These are phyloP conservation scores for Fukomys damarensis DNA, from an alignment of 2,113 vertebrate genomes.

Conservation along the genomic window DNA sequence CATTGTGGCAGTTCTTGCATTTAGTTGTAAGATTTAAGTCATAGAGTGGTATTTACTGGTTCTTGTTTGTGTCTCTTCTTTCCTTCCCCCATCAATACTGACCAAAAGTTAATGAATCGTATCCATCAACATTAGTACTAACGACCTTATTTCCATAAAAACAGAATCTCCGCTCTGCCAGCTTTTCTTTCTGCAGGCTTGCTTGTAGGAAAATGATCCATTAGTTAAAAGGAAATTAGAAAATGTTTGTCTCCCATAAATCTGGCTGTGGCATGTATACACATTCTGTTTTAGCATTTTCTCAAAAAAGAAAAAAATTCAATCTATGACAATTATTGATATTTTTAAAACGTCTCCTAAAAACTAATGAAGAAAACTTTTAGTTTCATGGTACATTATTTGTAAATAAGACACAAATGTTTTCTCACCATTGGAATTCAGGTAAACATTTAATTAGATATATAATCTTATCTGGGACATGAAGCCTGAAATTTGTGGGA, in stretches of 20 bases:
- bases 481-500: background rate
- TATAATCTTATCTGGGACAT: background rate
- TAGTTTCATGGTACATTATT: background rate
- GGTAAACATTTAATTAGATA: background rate
- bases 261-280: background rate
- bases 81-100: background rate
- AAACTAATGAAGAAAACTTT: constrained; percentile 9
- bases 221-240: constrained; percentile 62
- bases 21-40: background rate
- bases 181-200: constrained; percentile 49
- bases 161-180: constrained; percentile 44
- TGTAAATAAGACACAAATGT: background rate
- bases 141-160: constrained; percentile 71
- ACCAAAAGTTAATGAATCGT: constrained; percentile 64
- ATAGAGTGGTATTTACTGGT: background rate
- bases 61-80: constrained; percentile 46
- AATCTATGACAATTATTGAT: background rate
- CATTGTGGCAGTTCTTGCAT: background rate
- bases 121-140: constrained; percentile 67
- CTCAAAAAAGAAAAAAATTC: background rate
- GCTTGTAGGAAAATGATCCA: constrained; percentile 57
- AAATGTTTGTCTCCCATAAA: constrained; percentile 35
- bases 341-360: background rate
- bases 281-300: constrained; percentile 42
- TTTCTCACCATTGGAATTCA: background rate